Evolutionary conservation across 2,888 invertebrate genomes (phyloP), one percentile per base, ranked within the genome.

Genomic region (Drosophila differens): DNA sequence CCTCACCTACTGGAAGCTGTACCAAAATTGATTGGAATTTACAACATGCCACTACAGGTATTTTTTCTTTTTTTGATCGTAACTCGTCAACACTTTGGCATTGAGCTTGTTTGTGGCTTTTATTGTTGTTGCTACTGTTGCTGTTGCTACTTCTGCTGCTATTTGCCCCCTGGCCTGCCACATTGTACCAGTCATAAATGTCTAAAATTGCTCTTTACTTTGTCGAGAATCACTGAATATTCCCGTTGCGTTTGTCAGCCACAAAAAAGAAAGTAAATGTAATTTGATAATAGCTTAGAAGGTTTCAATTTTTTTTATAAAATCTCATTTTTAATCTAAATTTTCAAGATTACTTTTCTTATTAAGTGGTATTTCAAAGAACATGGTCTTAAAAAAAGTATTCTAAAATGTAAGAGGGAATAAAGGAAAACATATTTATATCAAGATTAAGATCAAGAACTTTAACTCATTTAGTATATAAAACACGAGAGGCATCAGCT

Each of bases 1-100:
- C 65, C 47, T 76, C 74, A 70, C 72, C 74, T 66, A 35, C 62
- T 51, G 64, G 61, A 66, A 59, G 66, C 78, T 61, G 82, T 74
- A 77, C 81, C 81, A 91, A 91, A 91, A 92, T 92, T 91, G 92
- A 91, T 92, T 92, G 91, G 86, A 89, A 91, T 89, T 85, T 85
- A 71, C 79, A 84, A 76, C 84, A 86, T 76, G 84, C 76, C 75
- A 70, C 67, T 82, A 76, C 64, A 85, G 61, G 53, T 71, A 73
- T 67, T 73, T 64, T 30, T 63, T 51, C 37, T 55, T 44, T 51
- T 70, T 69, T 62, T 49, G 57, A 28, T 76, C 44, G 57, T 49
- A 70, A 78, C 76, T 62, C 79, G 63, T 82, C 72, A 79, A 81
- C 81, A 81, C 82, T 82, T 85, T 64, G 54, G 58, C 68, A 54